Evolutionary conservation across 2,888 invertebrate species (phyloP).

Genomic region (Hydropsyche betteni): DNA sequence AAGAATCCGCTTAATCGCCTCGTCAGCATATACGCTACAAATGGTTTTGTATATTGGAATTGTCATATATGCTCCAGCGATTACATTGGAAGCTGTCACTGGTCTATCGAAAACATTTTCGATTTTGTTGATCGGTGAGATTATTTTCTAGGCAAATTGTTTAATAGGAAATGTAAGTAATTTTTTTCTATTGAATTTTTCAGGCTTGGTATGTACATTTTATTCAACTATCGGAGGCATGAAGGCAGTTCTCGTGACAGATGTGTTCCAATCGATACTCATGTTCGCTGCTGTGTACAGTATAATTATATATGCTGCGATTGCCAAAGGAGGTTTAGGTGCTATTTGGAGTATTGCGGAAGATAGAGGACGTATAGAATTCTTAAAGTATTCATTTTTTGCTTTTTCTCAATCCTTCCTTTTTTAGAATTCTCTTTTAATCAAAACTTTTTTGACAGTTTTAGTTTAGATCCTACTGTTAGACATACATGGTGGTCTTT

Average conservation of each 20-base stretch:
- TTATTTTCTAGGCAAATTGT: neutral
- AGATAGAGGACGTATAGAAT: constrained; percentile 75
- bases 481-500: constrained; percentile 87
- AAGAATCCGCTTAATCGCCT: constrained; percentile 78
- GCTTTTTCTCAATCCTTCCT: neutral
- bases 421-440: neutral
- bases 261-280: constrained; percentile 82
- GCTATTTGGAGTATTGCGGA: constrained; percentile 77
- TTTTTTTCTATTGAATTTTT: neutral
- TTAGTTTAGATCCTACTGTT: constrained; percentile 80
- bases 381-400: constrained; percentile 68
- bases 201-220: constrained; percentile 80
- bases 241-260: constrained; percentile 90
- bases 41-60: constrained; percentile 92
- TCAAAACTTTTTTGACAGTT: constrained; percentile 60
- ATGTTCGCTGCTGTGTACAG: constrained; percentile 87
- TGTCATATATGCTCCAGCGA: constrained; percentile 91
- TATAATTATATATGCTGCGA: constrained; percentile 77
- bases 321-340: constrained; percentile 74
- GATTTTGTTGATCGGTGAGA: constrained; percentile 73
- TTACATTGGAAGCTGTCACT: constrained; percentile 87
- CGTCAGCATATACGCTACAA: constrained; percentile 86
- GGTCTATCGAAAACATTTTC: constrained; percentile 78
- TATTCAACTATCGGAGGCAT: constrained; percentile 90
- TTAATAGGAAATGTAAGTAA: neutral